A percentile compares a stretch with the other conserved stretches of the same genome.
phyloP scores from a whole-genome alignment of 2,888 invertebrate genomes.

The Cepaea hortensis region DNA sequence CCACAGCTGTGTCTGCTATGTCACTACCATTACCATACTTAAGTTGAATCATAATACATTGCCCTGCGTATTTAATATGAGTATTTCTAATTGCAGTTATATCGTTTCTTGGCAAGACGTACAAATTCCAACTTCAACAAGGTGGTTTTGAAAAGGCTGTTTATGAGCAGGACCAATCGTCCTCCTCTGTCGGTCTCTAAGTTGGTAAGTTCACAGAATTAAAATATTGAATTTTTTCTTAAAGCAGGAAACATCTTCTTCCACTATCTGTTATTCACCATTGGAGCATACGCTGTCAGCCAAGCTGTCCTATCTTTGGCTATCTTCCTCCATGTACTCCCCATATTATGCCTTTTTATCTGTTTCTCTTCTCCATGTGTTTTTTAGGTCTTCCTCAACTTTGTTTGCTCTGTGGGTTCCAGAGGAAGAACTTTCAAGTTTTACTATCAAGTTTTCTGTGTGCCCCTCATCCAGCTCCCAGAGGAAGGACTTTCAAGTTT shows the following conservation, averaged over 20 bases:
- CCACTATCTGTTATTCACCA: not conserved
- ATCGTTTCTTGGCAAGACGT: constrained; percentile 96
- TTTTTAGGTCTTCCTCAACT: too few species aligned
- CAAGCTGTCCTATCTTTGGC: not conserved
- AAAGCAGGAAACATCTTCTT: not conserved
- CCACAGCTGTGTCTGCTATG: too few species aligned
- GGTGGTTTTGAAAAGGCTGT: constrained; percentile 93
- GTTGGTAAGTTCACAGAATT: constrained; percentile 78
- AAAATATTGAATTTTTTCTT: not conserved
- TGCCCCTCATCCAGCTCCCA: too few species aligned
- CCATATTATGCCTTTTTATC: too few species aligned
- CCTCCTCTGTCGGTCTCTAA: constrained; percentile 95
- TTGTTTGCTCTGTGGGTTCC: too few species aligned
- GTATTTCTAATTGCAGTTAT: constrained; percentile 81
- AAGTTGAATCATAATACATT: too few species aligned
- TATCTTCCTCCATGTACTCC: not conserved
- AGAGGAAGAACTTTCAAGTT: too few species aligned
- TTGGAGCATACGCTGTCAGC: not conserved
- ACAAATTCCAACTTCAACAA: constrained; percentile 97
- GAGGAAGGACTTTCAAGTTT: too few species aligned
- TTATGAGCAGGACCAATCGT: constrained; percentile 97
- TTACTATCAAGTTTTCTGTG: too few species aligned
- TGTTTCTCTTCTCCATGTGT: too few species aligned
- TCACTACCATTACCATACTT: too few species aligned
- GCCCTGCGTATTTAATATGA: not conserved